Evolutionary conservation across 53 echinoderm and acorn worm genomes (phyloP), one percentile per base, ranked within the genome.

Genomic region (Holothuria leucospilota): DNA sequence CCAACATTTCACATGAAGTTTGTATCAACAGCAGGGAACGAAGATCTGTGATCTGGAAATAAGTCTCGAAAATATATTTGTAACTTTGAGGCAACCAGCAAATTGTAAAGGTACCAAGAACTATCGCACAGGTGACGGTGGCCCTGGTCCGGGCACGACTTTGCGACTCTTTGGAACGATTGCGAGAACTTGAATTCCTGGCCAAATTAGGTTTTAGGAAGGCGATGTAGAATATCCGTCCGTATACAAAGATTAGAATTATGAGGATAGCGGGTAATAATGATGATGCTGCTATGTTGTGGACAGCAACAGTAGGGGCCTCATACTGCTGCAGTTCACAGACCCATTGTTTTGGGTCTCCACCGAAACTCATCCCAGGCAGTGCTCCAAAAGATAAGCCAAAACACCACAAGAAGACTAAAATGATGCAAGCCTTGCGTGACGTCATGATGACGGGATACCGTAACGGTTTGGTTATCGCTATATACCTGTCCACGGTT

Each of bases 321-420:
- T 80, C 60, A 27, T 80, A 80, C 13, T 30, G 29, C 20, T 80
- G 80, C 3, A 80, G 20, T 29, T 80, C 80, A 61, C 80, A 80
- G 11, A 80, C 80, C 59, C 80, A 80, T 30, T 80, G 80, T 30
- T 80, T 8, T 20, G 80, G 59, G 16, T 61, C 80, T 14, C 80
- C 80, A 7, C 80, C 80, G 14, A 80, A 6, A 80, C 59, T 80
- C 20, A 80, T 20, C 2, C 29, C 80, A 15, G 62, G 80, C 14
- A 59, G 59, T 5, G 30, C 20, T 14, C 80, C 80, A 20, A 59
- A 30, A 6, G 24, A 15, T 20, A 80, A 11, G 4, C 59, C 30
- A 20, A 59, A 13, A 59, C 59, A 60, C 80, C 80, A 80, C 13
- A 61, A 8, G 29, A 59, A 29, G 59, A 80, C 11, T 2, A 80